Evolutionary conservation across 2,888 invertebrate species (phyloP).

Genomic region (Sphaerophoria rueppellii): DNA sequence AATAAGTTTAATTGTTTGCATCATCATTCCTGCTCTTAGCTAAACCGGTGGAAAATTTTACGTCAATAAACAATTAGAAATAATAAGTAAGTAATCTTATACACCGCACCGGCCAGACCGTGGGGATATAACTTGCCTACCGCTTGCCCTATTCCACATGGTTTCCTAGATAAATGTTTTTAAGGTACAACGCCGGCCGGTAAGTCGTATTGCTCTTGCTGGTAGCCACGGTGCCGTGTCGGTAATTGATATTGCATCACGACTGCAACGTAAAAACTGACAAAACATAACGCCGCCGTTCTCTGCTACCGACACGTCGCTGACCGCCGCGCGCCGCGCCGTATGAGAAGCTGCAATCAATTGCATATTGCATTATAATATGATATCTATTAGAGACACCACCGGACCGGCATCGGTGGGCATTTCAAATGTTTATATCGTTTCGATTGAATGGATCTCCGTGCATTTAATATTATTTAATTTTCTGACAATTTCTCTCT

Average conservation of each 20-base stretch:
- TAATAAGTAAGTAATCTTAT: too few species aligned
- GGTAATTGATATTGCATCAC: slow-evolving; percentile 59
- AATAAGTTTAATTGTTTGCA: too few species aligned
- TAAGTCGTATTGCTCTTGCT: too few species aligned
- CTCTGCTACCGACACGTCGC: too few species aligned
- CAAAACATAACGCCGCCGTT: slow-evolving; percentile 21
- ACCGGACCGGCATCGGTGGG: slow-evolving; percentile 11
- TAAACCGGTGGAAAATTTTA: too few species aligned
- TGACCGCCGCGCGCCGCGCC: slow-evolving; percentile 6
- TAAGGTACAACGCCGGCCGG: too few species aligned
- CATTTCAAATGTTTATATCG: not conserved
- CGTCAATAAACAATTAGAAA: too few species aligned
- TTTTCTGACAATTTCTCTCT: slow-evolving; percentile 48
- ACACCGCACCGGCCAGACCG: too few species aligned
- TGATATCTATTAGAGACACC: slow-evolving; percentile 24
- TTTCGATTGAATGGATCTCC: slow-evolving; percentile 33
- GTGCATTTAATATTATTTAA: slow-evolving; percentile 59
- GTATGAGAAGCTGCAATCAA: slow-evolving; percentile 31
- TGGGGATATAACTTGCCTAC: too few species aligned
- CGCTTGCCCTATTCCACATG: too few species aligned
- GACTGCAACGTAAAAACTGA: slow-evolving; percentile 45
- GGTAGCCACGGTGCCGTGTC: not conserved
- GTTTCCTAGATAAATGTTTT: too few species aligned
- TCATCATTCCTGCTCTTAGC: too few species aligned
- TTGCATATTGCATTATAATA: slow-evolving; percentile 37